Evolutionary conservation across 2,113 vertebrate genomes (phyloP), one percentile per base, ranked within the genome.

Genomic region (Melanotaenia duboulayi): DNA sequence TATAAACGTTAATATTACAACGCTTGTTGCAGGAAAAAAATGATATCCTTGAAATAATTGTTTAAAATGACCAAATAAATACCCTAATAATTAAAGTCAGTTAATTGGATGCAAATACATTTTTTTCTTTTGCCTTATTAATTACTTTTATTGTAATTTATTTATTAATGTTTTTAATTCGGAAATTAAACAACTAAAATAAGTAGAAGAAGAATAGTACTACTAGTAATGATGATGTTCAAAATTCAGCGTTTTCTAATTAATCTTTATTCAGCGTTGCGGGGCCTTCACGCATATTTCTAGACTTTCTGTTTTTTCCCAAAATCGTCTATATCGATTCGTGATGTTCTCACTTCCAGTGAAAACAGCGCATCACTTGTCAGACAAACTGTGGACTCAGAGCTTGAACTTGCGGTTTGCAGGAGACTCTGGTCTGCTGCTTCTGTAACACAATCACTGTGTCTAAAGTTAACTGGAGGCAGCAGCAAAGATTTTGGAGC

Each of bases 361-460:
- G 70, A 82, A 81, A 46, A 75, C 66, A 72, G 76, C 73, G 75
- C 88, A 73, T 79, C 84, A 75, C 74, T 87, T 81, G 68, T 71
- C 69, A 79, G 67, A 44, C 72, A 80, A 78, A 83, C 77, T 76
- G 80, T 70, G 77, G 51, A 73, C 59, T 63, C 32, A 23, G 20
- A 59, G 67, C 20, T 56, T 24, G 49, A 40, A 11, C 64, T 20
- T 13, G 55, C 51, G 63, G 62, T 51, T 63, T 58, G 68, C 69
- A 25, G 65, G 70, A 74, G 68, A 39, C 42, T 49, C 35, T 63
- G 11, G 32, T 35, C 32, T 35, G 1, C 7, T 35, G 4, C 4
- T 35, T 35, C 32, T 35, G 32, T 35, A 6, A 35, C 32, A 9
- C 8, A 35, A 7, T 35, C 32, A 35, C 4, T 35, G 32, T 35